These are phyloP conservation scores for Monochamus alternatus DNA, from an alignment of 2,888 invertebrate species.

Conservation along the genomic window DNA sequence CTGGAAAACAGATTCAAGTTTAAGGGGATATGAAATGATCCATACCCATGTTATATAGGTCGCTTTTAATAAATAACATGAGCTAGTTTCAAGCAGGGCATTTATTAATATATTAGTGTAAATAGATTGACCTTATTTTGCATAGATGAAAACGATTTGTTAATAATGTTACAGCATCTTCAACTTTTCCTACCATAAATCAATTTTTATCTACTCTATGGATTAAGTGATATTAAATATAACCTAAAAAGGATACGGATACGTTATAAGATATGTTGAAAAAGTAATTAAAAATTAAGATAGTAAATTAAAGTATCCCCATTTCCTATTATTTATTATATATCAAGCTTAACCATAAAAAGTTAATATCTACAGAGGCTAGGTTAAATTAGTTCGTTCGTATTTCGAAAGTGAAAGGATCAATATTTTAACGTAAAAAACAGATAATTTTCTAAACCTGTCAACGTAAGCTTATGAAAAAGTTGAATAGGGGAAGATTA, in stretches of 20 bases:
- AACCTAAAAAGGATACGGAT: background rate
- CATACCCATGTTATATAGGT: background rate
- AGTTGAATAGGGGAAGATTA: slow-evolving; percentile 2
- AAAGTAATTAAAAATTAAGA: slow-evolving; percentile 7
- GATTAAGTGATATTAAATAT: slow-evolving; percentile 3
- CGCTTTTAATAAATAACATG: background rate
- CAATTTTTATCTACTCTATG: background rate
- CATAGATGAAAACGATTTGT: background rate
- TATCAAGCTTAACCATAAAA: background rate
- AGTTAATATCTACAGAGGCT: slow-evolving; percentile 16
- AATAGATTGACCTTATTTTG: too few relatives aligned
- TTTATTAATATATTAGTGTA: background rate
- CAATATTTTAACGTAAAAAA: slow-evolving; percentile 8
- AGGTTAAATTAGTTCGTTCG: slow-evolving; percentile 17
- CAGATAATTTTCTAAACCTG: background rate
- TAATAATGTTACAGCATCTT: slow-evolving; percentile 2
- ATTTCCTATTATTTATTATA: background rate
- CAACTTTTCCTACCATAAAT: background rate
- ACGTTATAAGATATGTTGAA: background rate
- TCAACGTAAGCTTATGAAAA: background rate
- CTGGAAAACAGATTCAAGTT: too few relatives aligned
- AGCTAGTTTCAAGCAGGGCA: background rate
- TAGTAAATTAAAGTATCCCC: slow-evolving; percentile 22
- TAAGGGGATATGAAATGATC: too few relatives aligned
- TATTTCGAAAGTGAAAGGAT: slow-evolving; percentile 24